These are phyloP conservation scores for Lithophane ornitopus DNA, from an alignment of 2,888 invertebrate species.

Conservation along the genomic window DNA sequence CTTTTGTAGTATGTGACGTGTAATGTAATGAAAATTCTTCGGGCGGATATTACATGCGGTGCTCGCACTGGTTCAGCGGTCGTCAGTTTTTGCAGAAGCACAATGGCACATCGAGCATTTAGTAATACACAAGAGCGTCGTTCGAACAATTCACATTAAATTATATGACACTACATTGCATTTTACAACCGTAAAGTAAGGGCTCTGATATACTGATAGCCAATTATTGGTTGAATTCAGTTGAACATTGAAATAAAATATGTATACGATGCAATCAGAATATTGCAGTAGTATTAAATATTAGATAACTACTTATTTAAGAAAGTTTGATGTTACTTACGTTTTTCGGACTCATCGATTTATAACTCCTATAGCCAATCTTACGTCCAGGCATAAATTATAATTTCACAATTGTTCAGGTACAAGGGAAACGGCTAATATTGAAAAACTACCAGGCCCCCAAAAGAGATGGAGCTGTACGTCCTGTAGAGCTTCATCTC, in stretches of 20 bases:
- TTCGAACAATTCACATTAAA: conserved; percentile 59
- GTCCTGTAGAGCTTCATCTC: too few species aligned
- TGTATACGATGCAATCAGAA: conserved; percentile 1
- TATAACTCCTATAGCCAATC: neutral
- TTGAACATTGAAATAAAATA: conserved; percentile 12
- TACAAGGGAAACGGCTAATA: neutral
- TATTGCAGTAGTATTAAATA: conserved; percentile 1
- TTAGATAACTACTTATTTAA: neutral
- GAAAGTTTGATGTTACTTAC: neutral
- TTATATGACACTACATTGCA: conserved; percentile 51
- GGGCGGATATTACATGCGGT: conserved; percentile 26
- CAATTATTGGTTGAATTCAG: conserved; percentile 25
- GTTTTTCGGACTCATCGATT: neutral
- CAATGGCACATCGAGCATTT: conserved; percentile 38
- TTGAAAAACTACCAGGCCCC: neutral
- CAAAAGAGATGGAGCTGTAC: too few species aligned
- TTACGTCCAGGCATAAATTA: neutral
- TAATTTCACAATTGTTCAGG: neutral
- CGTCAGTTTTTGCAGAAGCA: conserved; percentile 37
- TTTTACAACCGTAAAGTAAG: conserved; percentile 14
- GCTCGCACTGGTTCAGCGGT: conserved; percentile 2
- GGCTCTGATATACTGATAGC: conserved; percentile 24
- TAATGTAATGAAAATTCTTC: conserved; percentile 50
- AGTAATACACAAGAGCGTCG: conserved; percentile 45
- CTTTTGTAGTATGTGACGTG: conserved; percentile 25